Conservation (phyloP, 1,140 invertebrate species). For the Drosophila bifasciata region DNA sequence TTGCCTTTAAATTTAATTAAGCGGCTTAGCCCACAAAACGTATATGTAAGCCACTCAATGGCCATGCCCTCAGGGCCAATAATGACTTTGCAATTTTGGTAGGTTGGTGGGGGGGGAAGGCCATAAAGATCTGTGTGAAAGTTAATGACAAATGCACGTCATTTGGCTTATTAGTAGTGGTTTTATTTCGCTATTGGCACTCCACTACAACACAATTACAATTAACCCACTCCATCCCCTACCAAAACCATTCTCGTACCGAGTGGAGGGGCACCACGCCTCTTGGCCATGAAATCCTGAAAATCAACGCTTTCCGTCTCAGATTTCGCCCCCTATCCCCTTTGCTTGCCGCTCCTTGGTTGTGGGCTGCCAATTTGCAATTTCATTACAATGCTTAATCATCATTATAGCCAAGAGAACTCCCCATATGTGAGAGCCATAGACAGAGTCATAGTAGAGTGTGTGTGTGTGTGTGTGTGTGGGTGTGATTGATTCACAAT, state of each 20-base stretch:
- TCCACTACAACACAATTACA: slow-evolving; percentile 78
- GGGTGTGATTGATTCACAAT: slow-evolving; percentile 62
- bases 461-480: slow-evolving; percentile 16
- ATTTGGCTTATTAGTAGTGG: slow-evolving; percentile 80
- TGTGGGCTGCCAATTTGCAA: slow-evolving; percentile 68
- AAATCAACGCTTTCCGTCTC: slow-evolving; percentile 49
- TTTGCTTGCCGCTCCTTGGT: slow-evolving; percentile 17
- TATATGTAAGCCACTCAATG: background rate
- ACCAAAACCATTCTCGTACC: slow-evolving; percentile 14
- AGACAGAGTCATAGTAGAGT: slow-evolving; percentile 17
- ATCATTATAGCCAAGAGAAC: slow-evolving; percentile 58
- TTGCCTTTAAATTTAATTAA: slow-evolving; percentile 11
- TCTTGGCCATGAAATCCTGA: slow-evolving; percentile 57
- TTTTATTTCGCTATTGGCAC: slow-evolving; percentile 73
- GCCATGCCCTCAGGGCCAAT: background rate
- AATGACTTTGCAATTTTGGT: slow-evolving; percentile 7
- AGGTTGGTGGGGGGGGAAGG: too few relatives aligned
- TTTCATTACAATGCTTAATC: slow-evolving; percentile 82
- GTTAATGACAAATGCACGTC: slow-evolving; percentile 70
- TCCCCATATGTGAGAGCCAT: slow-evolving; percentile 39
- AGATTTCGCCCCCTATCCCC: slow-evolving; percentile 20
- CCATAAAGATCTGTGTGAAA: slow-evolving; percentile 16
- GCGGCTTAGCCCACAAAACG: background rate
- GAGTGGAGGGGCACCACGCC: slow-evolving; percentile 14
- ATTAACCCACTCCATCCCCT: background rate